Evolutionary conservation across 2,888 invertebrate species (phyloP), one percentile per base, ranked within the genome.

Genomic region (Strigamia crassipes): DNA sequence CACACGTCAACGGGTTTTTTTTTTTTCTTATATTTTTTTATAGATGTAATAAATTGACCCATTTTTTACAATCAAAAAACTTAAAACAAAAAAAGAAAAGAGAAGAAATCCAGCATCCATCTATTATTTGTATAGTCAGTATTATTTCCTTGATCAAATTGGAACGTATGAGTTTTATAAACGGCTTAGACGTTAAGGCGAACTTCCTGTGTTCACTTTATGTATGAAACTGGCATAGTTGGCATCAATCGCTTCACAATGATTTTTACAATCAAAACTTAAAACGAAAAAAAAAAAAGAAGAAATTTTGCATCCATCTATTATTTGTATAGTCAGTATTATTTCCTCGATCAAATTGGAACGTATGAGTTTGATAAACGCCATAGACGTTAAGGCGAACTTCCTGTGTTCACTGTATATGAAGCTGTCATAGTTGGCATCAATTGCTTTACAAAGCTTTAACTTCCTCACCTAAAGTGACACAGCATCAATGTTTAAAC

Each of bases 21-120:
- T n/a, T n/a, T n/a, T n/a, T n/a, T 73, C 31, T 73, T 56, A 56
- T 56, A 18, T n/a, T n/a, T n/a, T 73, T 73, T 73, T 56, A 56
- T 56, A 18, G 18, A 18, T 56, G 56, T 18, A 56, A 56, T 56
- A 56, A 56, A 56, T n/a, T 56, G n/a, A 4, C 1, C 9, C n/a
- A 38, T n/a, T 56, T 56, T 56, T 56, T 56, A 56, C 56, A 56
- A 56, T 18, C 56, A 56, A 56, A 56, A 56, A 56, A 56, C n/a
- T 56, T 8, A 56, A 56, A 15, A 15, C n/a, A n/a, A 13, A 46
- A 46, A 3, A 27, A 1, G 27, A 27, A 27, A 27, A 27, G 27
- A 27, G 3, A 46, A n/a, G 46, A 13, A 46, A 46, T 46, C n/a
- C 2, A 13, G 46, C 5, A 46, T 13, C 12, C 46, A 38, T 46